phyloP scores from a whole-genome alignment of 2,888 invertebrate species.

The Tipula lateralis region DNA sequence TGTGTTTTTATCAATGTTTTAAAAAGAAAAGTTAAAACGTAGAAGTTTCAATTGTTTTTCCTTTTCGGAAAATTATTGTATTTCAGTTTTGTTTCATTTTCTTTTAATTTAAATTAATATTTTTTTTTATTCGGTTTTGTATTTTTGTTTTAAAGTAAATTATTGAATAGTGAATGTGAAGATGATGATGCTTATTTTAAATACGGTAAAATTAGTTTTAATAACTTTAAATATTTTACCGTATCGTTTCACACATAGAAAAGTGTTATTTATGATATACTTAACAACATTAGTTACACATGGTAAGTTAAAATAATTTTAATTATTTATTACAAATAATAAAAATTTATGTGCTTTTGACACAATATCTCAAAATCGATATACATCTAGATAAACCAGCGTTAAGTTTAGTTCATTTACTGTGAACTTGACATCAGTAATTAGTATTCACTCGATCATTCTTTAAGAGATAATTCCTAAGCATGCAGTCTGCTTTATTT shows the following conservation, averaged over 20 bases:
- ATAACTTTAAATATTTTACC: conserved; percentile 49
- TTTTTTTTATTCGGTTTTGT: neutral
- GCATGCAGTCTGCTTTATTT: too few relatives aligned
- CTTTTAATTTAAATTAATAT: neutral
- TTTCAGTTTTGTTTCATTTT: neutral
- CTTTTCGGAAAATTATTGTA: neutral
- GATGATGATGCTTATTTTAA: conserved; percentile 45
- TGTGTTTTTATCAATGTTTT: neutral
- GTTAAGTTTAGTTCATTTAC: too few relatives aligned
- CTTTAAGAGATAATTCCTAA: too few relatives aligned
- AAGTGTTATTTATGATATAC: conserved; percentile 49
- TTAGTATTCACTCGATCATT: too few relatives aligned
- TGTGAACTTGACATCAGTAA: too few relatives aligned
- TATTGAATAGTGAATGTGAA: neutral
- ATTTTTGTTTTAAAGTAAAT: neutral
- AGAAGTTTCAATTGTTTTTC: neutral
- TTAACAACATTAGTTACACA: conserved; percentile 49
- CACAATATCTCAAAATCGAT: too few relatives aligned
- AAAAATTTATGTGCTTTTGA: too few relatives aligned
- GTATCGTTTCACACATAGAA: conserved; percentile 49
- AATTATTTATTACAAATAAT: too few relatives aligned
- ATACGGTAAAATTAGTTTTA: conserved; percentile 48
- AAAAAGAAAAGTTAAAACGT: neutral
- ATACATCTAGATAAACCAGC: too few relatives aligned
- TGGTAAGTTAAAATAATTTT: conserved; percentile 41